Evolutionary conservation across 2,113 vertebrate genomes (phyloP).

Genomic region (Xiphias gladius): DNA sequence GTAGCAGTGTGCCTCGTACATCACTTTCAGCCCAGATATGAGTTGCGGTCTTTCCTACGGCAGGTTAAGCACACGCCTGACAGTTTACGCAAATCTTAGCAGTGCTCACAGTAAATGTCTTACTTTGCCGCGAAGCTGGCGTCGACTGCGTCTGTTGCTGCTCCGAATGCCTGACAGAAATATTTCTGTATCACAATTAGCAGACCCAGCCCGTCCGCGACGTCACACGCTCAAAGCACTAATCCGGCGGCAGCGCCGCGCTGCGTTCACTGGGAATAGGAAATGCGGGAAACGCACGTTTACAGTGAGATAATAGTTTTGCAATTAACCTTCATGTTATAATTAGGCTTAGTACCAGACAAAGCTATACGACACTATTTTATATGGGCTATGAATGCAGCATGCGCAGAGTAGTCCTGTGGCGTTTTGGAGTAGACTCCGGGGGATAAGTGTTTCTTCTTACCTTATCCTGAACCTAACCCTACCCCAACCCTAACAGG

Average conservation of each 20-base stretch:
- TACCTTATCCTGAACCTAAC: neutral
- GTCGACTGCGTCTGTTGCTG: neutral
- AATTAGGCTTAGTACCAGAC: no score
- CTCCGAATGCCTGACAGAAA: neutral
- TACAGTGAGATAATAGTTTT: neutral
- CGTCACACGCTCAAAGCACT: slow-evolving; percentile 34
- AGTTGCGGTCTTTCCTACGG: no score
- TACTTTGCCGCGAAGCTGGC: slow-evolving; percentile 9
- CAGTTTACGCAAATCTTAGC: no score
- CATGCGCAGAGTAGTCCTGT: neutral
- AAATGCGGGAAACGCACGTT: neutral
- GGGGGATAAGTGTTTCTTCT: no score
- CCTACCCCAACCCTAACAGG: no score
- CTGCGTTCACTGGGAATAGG: neutral
- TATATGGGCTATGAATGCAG: neutral
- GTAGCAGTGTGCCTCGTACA: neutral
- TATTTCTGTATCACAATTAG: slow-evolving; percentile 11
- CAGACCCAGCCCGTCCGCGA: slow-evolving; percentile 39
- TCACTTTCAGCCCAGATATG: no score
- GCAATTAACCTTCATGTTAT: neutral
- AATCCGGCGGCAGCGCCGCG: slow-evolving; percentile 23
- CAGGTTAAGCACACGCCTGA: no score
- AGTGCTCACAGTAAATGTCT: neutral
- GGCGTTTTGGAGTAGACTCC: neutral
- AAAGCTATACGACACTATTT: neutral